A percentile compares a stretch with the other conserved stretches of the same genome.
Evolutionary conservation across 2,888 invertebrate genomes (phyloP).

Genomic region (Odontothrips loti): DNA sequence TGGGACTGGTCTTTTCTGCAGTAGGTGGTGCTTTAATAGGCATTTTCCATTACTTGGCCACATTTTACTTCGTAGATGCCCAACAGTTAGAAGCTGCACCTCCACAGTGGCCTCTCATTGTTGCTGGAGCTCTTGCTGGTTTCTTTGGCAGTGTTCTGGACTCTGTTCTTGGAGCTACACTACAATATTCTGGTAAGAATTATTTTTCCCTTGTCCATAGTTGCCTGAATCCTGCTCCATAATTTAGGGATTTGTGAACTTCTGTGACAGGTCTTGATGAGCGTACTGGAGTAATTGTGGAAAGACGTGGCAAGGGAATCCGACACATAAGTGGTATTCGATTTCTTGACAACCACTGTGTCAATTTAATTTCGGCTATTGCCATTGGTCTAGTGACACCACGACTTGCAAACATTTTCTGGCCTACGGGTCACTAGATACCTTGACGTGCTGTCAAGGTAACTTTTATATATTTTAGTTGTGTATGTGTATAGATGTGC

Average conservation of each 20-base stretch:
- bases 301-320: slow-evolving; percentile 63
- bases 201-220: background rate
- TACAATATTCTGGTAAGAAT: slow-evolving; percentile 74
- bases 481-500: background rate
- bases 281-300: slow-evolving; percentile 63
- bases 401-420: slow-evolving; percentile 55
- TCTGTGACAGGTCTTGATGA: slow-evolving; percentile 59
- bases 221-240: background rate
- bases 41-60: slow-evolving; percentile 62
- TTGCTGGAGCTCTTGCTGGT: slow-evolving; percentile 68
- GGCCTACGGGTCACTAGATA: slow-evolving; percentile 46
- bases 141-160: slow-evolving; percentile 76
- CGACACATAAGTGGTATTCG: slow-evolving; percentile 70
- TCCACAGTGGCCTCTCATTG: slow-evolving; percentile 74
- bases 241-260: background rate
- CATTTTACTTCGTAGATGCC: slow-evolving; percentile 60
- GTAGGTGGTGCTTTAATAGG: slow-evolving; percentile 70
- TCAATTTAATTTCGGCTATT: slow-evolving; percentile 77
- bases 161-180: slow-evolving; percentile 75
- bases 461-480: slow-evolving; percentile 13
- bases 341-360: slow-evolving; percentile 80
- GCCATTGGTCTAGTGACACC: slow-evolving; percentile 68
- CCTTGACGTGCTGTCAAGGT: slow-evolving; percentile 20
- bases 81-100: slow-evolving; percentile 56
- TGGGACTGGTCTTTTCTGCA: slow-evolving; percentile 54